These are phyloP conservation scores for Hirundo rustica DNA, from an alignment of 2,797 vertebrate species.

Conservation along the genomic window DNA sequence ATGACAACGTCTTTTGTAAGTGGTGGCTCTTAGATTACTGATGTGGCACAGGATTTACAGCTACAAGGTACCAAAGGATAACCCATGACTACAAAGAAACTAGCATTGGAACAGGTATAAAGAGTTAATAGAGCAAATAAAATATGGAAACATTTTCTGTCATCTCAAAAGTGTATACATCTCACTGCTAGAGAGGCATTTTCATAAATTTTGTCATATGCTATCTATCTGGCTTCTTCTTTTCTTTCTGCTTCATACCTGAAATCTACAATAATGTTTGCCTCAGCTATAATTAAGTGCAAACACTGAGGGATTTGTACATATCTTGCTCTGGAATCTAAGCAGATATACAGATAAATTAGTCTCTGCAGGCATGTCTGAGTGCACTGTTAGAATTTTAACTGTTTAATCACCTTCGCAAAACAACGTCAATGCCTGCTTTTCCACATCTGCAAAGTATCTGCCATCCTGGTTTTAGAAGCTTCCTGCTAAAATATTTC, in stretches of 20 bases:
- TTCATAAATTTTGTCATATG: not conserved
- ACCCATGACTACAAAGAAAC: not conserved
- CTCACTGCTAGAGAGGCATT: not conserved
- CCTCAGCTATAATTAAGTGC: not conserved
- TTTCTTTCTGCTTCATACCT: not conserved
- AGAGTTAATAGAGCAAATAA: not conserved
- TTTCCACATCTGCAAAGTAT: not conserved
- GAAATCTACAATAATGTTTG: not conserved
- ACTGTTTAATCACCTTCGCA: not conserved
- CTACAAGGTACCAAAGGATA: not conserved
- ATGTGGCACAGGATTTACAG: not conserved
- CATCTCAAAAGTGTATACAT: not conserved
- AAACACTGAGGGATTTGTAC: not conserved
- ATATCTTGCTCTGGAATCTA: not conserved
- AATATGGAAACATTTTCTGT: not conserved
- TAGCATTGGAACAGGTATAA: not conserved
- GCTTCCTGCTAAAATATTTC: not conserved
- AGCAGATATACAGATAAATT: not conserved
- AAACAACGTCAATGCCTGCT: not conserved
- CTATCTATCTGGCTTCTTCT: not conserved
- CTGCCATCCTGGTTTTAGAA: not conserved
- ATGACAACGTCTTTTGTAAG: not conserved
- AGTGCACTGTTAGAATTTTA: not conserved
- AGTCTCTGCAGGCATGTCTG: not conserved
- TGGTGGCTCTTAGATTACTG: not conserved